A percentile compares a stretch with the other conserved stretches of the same genome.
Conservation (phyloP, 2,797 vertebrate species). For the Sebastes cheni region DNA sequence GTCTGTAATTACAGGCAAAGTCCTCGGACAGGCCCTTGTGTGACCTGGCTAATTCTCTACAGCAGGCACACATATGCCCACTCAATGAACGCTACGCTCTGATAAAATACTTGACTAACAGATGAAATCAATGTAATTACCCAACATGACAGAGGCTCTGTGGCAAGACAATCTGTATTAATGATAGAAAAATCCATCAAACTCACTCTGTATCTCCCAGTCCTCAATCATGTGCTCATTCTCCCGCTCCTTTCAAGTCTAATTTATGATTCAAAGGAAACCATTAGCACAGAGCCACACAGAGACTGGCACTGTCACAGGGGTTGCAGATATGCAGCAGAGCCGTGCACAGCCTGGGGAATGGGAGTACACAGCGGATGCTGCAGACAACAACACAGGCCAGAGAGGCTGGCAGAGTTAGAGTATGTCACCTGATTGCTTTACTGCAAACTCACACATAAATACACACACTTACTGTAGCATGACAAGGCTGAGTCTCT, state of each 20-base stretch:
- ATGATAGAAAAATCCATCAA: slow-evolving; percentile 67
- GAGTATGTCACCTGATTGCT: slow-evolving; percentile 34
- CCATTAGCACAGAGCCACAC: slow-evolving; percentile 50
- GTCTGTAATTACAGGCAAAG: slow-evolving; percentile 71
- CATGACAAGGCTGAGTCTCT: not conserved
- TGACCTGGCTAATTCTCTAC: slow-evolving; percentile 64
- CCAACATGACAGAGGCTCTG: slow-evolving; percentile 45
- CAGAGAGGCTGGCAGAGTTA: slow-evolving; percentile 4
- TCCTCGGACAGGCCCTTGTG: slow-evolving; percentile 69
- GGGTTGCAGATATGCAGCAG: slow-evolving; percentile 34
- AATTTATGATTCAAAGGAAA: slow-evolving; percentile 66
- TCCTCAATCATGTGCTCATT: slow-evolving; percentile 57
- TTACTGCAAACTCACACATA: slow-evolving; percentile 4
- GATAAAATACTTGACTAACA: slow-evolving; percentile 57
- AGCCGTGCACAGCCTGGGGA: slow-evolving; percentile 6
- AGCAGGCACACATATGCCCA: slow-evolving; percentile 49
- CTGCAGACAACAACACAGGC: slow-evolving; percentile 26
- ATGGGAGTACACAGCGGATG: slow-evolving; percentile 24
- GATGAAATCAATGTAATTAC: slow-evolving; percentile 69
- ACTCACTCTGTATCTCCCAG: slow-evolving; percentile 29
- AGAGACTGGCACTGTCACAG: slow-evolving; percentile 36
- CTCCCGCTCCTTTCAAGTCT: slow-evolving; percentile 58
- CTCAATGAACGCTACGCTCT: slow-evolving; percentile 37
- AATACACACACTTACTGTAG: not conserved
- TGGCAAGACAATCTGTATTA: slow-evolving; percentile 63